Percentiles rank a stretch among this genome's conserved stretches.
Evolutionary conservation across 2,113 vertebrate genomes (phyloP).

Genomic region (Puffinus mauretanicus): DNA sequence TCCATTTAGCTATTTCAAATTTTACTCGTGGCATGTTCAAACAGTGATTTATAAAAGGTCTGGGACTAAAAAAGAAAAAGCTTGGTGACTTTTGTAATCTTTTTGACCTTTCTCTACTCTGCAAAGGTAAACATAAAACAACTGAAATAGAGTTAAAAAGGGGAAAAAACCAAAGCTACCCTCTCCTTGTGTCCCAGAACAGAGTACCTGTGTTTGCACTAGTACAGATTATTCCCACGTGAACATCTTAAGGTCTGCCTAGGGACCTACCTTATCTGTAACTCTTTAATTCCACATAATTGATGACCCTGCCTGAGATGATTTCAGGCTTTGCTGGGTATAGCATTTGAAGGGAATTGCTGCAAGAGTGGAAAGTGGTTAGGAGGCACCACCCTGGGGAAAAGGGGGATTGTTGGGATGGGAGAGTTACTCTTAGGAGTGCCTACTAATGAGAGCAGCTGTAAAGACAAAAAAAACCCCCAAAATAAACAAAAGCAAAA

Average conservation of each 20-base stretch:
- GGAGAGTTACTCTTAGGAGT: neutral
- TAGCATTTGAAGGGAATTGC: neutral
- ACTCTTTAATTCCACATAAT: neutral
- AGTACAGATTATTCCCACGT: neutral
- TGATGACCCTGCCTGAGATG: neutral
- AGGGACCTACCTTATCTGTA: neutral
- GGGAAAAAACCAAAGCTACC: neutral
- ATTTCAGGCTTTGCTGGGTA: neutral
- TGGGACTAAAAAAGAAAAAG: neutral
- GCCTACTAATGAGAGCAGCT: neutral
- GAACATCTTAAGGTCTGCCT: neutral
- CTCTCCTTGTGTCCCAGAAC: neutral
- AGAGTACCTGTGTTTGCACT: neutral
- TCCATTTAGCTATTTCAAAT: neutral
- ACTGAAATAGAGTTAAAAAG: neutral
- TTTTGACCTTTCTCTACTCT: neutral
- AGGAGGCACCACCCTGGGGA: neutral
- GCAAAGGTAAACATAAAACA: neutral
- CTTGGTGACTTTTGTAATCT: neutral
- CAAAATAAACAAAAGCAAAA: neutral
- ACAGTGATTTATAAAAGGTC: neutral
- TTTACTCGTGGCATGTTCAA: neutral
- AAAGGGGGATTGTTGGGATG: neutral
- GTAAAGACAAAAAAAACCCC: neutral
- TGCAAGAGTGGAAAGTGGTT: neutral